Base-by-base conservation (phyloP, 2,888 invertebrate species). In the Agrotis segetum region DNA sequence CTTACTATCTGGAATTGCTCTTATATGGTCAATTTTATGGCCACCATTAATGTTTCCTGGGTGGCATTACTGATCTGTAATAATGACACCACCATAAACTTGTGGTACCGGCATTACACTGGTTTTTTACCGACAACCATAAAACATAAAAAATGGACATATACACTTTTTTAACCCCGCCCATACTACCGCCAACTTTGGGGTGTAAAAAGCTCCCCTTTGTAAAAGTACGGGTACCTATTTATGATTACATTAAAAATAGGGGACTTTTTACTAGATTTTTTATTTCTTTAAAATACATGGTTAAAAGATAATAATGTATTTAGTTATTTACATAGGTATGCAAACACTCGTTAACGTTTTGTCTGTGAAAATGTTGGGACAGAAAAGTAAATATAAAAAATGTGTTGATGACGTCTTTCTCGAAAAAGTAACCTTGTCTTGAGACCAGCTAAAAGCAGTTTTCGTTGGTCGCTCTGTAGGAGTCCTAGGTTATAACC, bases 171-270 rank as follows among this genome's bases (percentile, higher is more conserved):
- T 71, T 29, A 88, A 88, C 86, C 84, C 75, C 63, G 59, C 73
- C 82, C 79, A 78, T 85, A 88, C 84, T 88, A 90, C 87, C 87
- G 88, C 88, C 87, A 89, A 88, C 87, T 88, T 62, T 64, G 60
- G 66, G 73, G n/a, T 71, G 71, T 90, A 89, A 92, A 93, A 92
- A 85, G 14, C 74, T 76, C 84, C 91, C 88, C 88, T 83, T 77
- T 79, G 64, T 85, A 87, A 90, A 89, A 91, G 87, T 84, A 81
- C 77, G 72, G 77, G 84, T 87, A 88, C 90, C 90, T 24, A 90
- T 91, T 91, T 88, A 85, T 80, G 59, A 77, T 83, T 88, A 64
- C 44, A 55, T 83, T 88, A 89, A 90, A 92, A 91, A 82, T 68
- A 69, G 91, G 67, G 91, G 88, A 88, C 89, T 92, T 92, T 92